Conservation (phyloP, 1,140 invertebrate genomes). For the Trachelipus rathkii region DNA sequence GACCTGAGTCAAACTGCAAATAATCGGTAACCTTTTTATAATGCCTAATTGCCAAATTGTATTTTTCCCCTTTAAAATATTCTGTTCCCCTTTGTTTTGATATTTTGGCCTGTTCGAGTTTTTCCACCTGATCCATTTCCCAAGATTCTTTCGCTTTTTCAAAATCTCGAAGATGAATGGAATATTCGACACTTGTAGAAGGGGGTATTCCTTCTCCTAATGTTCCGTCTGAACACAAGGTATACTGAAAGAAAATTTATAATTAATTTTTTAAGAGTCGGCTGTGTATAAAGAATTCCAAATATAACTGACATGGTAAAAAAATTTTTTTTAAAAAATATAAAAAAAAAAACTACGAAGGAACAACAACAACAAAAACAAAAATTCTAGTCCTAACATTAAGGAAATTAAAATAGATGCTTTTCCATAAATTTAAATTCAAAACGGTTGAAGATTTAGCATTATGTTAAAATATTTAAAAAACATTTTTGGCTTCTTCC, state of each 20-base stretch:
- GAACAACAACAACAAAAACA: too few relatives aligned
- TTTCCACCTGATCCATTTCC: slow-evolving; percentile 72
- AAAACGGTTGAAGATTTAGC: too few relatives aligned
- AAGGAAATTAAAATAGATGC: too few relatives aligned
- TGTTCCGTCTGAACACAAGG: slow-evolving; percentile 71
- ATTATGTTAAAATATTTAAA: too few relatives aligned
- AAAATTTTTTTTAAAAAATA: too few relatives aligned
- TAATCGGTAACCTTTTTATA: slow-evolving; percentile 70
- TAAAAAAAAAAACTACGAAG: too few relatives aligned
- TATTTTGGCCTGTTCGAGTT: slow-evolving; percentile 72
- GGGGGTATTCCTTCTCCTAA: slow-evolving; percentile 70
- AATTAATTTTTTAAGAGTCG: too few relatives aligned
- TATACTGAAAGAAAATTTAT: slow-evolving; percentile 62
- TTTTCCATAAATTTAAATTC: too few relatives aligned
- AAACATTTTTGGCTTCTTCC: too few relatives aligned
- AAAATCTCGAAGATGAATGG: slow-evolving; percentile 73
- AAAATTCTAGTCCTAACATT: too few relatives aligned
- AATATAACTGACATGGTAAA: too few relatives aligned
- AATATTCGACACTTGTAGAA: slow-evolving; percentile 73
- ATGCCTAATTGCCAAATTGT: slow-evolving; percentile 75
- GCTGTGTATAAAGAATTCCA: too few relatives aligned
- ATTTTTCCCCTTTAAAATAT: slow-evolving; percentile 80
- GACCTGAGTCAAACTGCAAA: slow-evolving; percentile 55
- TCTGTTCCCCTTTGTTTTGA: slow-evolving; percentile 87
- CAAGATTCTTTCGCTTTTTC: slow-evolving; percentile 77